Conservation (phyloP, 2,797 vertebrate species). For the Lepilemur septentrionalis region DNA sequence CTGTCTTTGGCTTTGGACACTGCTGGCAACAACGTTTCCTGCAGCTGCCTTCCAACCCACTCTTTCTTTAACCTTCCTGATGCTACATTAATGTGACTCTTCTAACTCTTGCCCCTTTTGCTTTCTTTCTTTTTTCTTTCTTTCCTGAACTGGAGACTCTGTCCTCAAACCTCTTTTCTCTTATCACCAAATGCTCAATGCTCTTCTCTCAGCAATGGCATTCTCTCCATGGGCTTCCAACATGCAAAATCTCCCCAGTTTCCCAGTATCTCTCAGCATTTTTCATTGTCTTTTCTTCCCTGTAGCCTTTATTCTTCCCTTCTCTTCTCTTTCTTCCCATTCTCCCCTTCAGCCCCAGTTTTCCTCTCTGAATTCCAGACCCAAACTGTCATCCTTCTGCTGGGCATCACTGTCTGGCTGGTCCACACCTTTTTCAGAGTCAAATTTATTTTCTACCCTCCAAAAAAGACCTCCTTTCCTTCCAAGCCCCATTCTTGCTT, state of each 20-base stretch:
- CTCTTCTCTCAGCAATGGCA: background rate
- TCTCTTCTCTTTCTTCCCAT: background rate
- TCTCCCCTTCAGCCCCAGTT: background rate
- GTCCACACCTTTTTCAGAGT: background rate
- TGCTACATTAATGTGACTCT: background rate
- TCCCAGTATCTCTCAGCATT: background rate
- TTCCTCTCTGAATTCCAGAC: background rate
- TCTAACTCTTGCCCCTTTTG: background rate
- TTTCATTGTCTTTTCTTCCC: too few species aligned
- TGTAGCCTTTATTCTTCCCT: background rate
- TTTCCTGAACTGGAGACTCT: background rate
- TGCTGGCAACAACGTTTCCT: too few species aligned
- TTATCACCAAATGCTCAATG: background rate
- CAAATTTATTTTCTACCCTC: background rate
- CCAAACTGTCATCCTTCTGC: background rate
- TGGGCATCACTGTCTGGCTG: background rate
- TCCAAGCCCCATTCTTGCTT: background rate
- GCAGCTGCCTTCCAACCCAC: accelerated
- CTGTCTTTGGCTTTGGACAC: background rate
- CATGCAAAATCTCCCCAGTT: background rate
- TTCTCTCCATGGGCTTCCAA: background rate
- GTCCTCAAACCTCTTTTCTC: background rate
- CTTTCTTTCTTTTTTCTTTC: too few species aligned
- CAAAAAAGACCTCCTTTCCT: background rate
- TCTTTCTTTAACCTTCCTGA: background rate